Percentiles rank a stretch among this genome's conserved stretches.
Evolutionary conservation across 2,888 invertebrate species (phyloP).

Genomic region (Trisateles emortualis): DNA sequence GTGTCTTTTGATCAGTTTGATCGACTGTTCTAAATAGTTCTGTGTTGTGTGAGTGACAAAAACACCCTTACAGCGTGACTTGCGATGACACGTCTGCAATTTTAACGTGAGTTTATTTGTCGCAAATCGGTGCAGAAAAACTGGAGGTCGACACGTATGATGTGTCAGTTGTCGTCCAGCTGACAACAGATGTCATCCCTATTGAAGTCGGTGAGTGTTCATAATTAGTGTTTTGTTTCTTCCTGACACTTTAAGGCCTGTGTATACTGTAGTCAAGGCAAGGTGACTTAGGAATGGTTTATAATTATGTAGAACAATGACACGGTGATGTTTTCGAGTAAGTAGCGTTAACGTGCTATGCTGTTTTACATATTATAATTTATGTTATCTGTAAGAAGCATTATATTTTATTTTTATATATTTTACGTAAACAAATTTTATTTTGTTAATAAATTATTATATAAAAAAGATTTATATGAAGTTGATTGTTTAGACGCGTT

Average conservation of each 20-base stretch:
- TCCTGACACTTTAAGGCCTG: constrained; percentile 4
- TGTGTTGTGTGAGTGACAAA: constrained; percentile 41
- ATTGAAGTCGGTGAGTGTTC: constrained; percentile 78
- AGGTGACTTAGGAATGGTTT: constrained; percentile 2
- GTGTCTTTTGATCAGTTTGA: constrained; percentile 33
- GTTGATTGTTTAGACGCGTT: too few relatives aligned
- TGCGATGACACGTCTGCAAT: constrained; percentile 58
- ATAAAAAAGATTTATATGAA: too few relatives aligned
- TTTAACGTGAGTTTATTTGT: constrained; percentile 52
- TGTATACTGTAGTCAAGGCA: neutral
- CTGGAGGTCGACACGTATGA: constrained; percentile 86
- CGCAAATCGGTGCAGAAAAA: constrained; percentile 63
- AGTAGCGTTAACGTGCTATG: neutral
- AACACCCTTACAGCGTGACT: constrained; percentile 19
- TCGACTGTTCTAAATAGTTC: constrained; percentile 36
- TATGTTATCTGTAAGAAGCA: too few relatives aligned
- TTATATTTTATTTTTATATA: too few relatives aligned
- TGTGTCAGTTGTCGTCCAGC: constrained; percentile 85
- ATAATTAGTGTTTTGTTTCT: constrained; percentile 1
- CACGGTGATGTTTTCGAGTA: neutral
- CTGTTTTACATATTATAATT: neutral
- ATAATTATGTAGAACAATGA: neutral
- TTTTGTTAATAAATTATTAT: too few relatives aligned
- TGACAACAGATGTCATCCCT: constrained; percentile 86
- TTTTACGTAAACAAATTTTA: too few relatives aligned